These are phyloP conservation scores for Antheraea assamensis DNA, from an alignment of 2,888 invertebrate species.

Conservation along the genomic window DNA sequence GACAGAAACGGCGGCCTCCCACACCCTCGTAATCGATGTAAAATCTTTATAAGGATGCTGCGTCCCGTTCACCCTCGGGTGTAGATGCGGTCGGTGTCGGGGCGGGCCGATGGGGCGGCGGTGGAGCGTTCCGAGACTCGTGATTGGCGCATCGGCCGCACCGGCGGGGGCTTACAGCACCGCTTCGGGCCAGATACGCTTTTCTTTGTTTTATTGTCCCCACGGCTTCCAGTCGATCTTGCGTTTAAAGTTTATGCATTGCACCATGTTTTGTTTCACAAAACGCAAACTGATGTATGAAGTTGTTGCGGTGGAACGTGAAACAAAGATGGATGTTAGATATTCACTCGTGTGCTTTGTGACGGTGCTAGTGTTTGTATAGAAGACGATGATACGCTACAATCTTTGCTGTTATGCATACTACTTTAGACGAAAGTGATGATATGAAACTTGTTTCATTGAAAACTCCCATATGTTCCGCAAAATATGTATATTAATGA, in stretches of 20 bases:
- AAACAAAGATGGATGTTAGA: slow-evolving; percentile 60
- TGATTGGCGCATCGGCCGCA: slow-evolving; percentile 44
- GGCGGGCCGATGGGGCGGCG: slow-evolving; percentile 53
- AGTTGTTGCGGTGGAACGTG: slow-evolving; percentile 73
- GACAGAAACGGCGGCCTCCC: slow-evolving; percentile 71
- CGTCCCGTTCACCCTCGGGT: slow-evolving; percentile 65
- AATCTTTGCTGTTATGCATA: not conserved
- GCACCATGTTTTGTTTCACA: slow-evolving; percentile 80
- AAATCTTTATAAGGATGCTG: slow-evolving; percentile 72
- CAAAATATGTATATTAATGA: not conserved
- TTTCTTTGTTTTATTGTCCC: slow-evolving; percentile 82
- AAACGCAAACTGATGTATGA: slow-evolving; percentile 77
- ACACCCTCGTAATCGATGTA: slow-evolving; percentile 77
- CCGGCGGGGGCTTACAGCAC: slow-evolving; percentile 39
- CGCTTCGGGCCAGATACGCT: slow-evolving; percentile 72
- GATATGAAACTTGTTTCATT: not conserved
- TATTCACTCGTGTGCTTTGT: slow-evolving; percentile 52
- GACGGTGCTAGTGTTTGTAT: slow-evolving; percentile 48
- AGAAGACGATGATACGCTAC: slow-evolving; percentile 6
- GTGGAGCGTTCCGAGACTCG: slow-evolving; percentile 32
- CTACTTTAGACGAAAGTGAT: not conserved
- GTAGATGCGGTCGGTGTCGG: slow-evolving; percentile 38
- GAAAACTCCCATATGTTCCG: not conserved
- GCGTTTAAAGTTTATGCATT: slow-evolving; percentile 82
- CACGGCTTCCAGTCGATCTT: slow-evolving; percentile 79